These are phyloP conservation scores for Vanessa tameamea DNA, from an alignment of 1,140 invertebrate genomes.

Conservation along the genomic window DNA sequence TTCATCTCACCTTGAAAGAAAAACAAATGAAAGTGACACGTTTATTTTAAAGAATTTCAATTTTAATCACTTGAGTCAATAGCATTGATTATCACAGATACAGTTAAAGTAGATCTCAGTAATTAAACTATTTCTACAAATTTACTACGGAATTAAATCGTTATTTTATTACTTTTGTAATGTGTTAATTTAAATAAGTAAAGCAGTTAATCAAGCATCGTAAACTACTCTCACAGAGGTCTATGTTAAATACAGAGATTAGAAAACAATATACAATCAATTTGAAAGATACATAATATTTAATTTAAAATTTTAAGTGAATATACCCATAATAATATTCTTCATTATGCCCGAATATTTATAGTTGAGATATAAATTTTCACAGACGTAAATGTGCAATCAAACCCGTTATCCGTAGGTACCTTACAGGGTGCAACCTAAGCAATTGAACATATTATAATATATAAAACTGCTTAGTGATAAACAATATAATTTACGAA, in stretches of 20 bases:
- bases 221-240: neutral
- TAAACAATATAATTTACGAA: no score
- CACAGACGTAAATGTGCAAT: no score
- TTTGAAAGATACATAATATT: neutral
- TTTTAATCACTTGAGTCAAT: neutral
- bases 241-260: neutral
- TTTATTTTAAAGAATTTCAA: neutral
- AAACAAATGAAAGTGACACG: no score
- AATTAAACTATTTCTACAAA: neutral
- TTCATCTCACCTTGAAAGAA: no score
- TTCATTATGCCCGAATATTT: no score
- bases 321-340: no score
- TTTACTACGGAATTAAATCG: neutral
- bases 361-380: no score
- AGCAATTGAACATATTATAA: no score
- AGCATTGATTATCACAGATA: neutral
- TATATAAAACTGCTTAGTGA: no score
- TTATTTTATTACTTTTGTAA: neutral
- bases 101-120: neutral
- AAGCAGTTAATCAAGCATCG: neutral
- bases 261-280: neutral
- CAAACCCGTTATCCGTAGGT: no score
- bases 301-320: no score
- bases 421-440: no score
- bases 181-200: neutral